These are phyloP conservation scores for Cyanistes caeruleus DNA, from an alignment of 2,113 vertebrate genomes.

Conservation along the genomic window DNA sequence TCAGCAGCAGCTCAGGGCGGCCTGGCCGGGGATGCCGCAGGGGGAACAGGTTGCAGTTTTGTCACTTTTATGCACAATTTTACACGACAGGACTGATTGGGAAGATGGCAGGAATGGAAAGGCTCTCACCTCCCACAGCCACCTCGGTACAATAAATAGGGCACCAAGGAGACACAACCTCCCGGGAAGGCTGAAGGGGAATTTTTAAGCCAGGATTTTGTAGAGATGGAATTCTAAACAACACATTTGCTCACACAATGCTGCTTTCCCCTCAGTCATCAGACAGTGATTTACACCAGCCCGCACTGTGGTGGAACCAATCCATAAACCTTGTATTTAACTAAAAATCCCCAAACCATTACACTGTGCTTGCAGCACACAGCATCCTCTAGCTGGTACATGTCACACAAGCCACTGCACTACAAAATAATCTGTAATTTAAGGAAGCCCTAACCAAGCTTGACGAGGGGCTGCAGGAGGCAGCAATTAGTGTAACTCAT, in stretches of 20 bases:
- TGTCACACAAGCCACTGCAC: not conserved
- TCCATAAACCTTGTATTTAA: not conserved
- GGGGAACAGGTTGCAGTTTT: not conserved
- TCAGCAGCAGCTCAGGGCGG: not conserved
- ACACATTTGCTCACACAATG: not conserved
- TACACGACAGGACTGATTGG: not conserved
- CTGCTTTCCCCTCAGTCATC: not conserved
- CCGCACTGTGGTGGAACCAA: not conserved
- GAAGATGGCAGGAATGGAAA: conserved; percentile 17
- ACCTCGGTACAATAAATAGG: not conserved
- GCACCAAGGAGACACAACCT: not conserved
- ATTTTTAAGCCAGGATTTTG: not conserved
- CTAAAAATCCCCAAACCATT: not conserved
- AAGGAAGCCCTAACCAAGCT: not conserved
- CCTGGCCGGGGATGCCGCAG: not conserved
- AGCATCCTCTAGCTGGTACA: not conserved
- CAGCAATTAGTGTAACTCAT: not conserved
- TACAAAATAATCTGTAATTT: not conserved
- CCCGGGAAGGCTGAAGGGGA: not conserved
- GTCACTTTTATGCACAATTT: conserved; percentile 55
- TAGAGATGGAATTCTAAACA: not conserved
- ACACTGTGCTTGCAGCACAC: not conserved
- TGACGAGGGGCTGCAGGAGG: not conserved
- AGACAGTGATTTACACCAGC: not conserved
- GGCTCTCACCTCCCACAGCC: not conserved